Conservation (phyloP, 2,888 invertebrate genomes). For the Torymus texanus region DNA sequence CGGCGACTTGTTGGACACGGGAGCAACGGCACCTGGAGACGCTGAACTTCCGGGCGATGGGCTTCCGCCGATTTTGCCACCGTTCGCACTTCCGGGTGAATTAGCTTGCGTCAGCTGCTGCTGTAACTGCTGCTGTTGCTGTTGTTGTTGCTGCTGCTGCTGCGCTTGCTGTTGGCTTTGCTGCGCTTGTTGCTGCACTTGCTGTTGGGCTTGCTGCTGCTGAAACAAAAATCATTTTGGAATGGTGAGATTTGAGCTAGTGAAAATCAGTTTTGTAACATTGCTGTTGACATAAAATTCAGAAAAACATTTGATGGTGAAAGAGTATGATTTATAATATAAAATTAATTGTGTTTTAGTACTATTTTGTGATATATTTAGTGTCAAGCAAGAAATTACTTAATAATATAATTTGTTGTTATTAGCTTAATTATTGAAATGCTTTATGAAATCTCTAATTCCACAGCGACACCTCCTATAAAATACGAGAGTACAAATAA, state of each 20-base stretch:
- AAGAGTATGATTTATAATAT: too few species aligned
- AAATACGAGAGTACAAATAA: not conserved
- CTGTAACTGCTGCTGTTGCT: constrained; percentile 62
- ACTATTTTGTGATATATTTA: too few species aligned
- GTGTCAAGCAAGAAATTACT: too few species aligned
- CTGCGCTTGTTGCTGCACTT: constrained; percentile 62
- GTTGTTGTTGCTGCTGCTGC: constrained; percentile 60
- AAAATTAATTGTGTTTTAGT: too few species aligned
- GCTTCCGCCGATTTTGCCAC: constrained; percentile 70
- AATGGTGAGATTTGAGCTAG: too few species aligned
- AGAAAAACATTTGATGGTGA: too few species aligned
- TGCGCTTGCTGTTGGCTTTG: constrained; percentile 55
- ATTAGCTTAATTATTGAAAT: too few species aligned
- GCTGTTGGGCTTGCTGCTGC: constrained; percentile 67
- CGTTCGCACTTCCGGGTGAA: constrained; percentile 70
- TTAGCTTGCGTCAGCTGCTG: constrained; percentile 69
- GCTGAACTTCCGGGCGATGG: constrained; percentile 69
- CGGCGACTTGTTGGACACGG: constrained; percentile 72
- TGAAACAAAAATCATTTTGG: constrained; percentile 12
- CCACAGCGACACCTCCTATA: too few species aligned
- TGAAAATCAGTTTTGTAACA: too few species aligned
- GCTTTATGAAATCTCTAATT: too few species aligned
- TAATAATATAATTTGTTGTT: too few species aligned
- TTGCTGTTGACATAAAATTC: too few species aligned
- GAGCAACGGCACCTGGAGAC: constrained; percentile 71